A percentile compares a stretch with the other conserved stretches of the same genome.
Conservation (phyloP, 1,140 invertebrate genomes). For the Diachasmimorpha longicaudata region DNA sequence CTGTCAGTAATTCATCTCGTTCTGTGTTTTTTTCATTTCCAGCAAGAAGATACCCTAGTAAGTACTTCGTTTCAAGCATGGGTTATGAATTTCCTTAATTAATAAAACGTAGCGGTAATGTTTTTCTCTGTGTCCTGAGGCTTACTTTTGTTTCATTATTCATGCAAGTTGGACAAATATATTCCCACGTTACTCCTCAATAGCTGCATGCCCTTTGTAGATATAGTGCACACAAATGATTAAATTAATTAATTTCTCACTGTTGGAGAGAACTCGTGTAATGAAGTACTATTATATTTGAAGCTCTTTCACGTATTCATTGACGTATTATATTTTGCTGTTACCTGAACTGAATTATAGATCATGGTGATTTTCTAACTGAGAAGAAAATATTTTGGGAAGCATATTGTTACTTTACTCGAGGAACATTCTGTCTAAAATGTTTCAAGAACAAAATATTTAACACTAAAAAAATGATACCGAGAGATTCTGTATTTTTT, state of each 20-base stretch:
- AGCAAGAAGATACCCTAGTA: slow-evolving; percentile 77
- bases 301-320: neutral
- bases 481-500: too few relatives aligned
- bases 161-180: neutral
- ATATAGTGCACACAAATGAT: neutral
- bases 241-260: slow-evolving; percentile 1
- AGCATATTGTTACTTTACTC: too few relatives aligned
- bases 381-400: too few relatives aligned
- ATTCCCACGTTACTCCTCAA: neutral
- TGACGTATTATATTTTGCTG: neutral
- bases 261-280: neutral
- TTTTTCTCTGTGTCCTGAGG: neutral
- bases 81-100: neutral
- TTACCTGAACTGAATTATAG: too few relatives aligned
- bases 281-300: neutral
- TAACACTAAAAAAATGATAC: too few relatives aligned
- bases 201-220: neutral
- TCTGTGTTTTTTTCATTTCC: slow-evolving; percentile 66
- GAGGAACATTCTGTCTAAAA: too few relatives aligned
- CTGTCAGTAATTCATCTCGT: slow-evolving; percentile 32
- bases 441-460: too few relatives aligned
- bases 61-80: slow-evolving; percentile 61
- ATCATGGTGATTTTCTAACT: too few relatives aligned
- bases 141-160: neutral
- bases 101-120: neutral